Conservation (phyloP, 1,140 invertebrate genomes). For the Zaprionus tsacasi region DNA sequence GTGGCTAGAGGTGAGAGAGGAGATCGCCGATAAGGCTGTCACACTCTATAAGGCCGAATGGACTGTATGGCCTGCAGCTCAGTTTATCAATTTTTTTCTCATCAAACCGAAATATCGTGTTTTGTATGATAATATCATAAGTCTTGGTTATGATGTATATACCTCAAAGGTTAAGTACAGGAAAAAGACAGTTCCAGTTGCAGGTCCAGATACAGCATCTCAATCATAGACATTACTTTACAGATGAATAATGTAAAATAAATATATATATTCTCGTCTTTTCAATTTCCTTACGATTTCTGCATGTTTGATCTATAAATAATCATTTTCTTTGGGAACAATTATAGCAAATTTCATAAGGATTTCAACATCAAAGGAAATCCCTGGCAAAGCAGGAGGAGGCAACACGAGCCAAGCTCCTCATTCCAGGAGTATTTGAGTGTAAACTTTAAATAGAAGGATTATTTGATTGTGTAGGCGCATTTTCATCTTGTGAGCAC, state of each 20-base stretch:
- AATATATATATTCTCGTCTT: not conserved
- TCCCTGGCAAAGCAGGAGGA: not conserved
- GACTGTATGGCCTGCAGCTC: constrained; percentile 92
- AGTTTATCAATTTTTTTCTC: constrained; percentile 94
- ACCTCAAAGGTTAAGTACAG: constrained; percentile 91
- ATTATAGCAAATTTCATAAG: too few species aligned
- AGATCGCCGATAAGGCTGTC: constrained; percentile 90
- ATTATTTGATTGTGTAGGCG: constrained; percentile 21
- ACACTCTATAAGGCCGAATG: constrained; percentile 91
- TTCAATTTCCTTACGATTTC: not conserved
- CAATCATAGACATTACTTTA: not conserved
- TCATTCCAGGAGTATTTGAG: constrained; percentile 7
- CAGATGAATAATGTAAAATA: not conserved
- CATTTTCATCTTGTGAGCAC: not conserved
- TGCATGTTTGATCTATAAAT: too few species aligned
- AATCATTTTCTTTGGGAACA: not conserved
- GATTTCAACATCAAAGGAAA: constrained; percentile 26
- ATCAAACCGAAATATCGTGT: constrained; percentile 92
- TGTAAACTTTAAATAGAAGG: constrained; percentile 30
- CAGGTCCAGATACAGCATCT: too few species aligned
- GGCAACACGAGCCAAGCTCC: not conserved
- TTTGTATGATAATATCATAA: constrained; percentile 94
- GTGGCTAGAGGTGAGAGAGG: constrained; percentile 87
- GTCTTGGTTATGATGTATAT: constrained; percentile 94
- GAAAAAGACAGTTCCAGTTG: constrained; percentile 6